These are phyloP conservation scores for Tupaia chinensis DNA, from an alignment of 2,113 vertebrate genomes.

Conservation along the genomic window DNA sequence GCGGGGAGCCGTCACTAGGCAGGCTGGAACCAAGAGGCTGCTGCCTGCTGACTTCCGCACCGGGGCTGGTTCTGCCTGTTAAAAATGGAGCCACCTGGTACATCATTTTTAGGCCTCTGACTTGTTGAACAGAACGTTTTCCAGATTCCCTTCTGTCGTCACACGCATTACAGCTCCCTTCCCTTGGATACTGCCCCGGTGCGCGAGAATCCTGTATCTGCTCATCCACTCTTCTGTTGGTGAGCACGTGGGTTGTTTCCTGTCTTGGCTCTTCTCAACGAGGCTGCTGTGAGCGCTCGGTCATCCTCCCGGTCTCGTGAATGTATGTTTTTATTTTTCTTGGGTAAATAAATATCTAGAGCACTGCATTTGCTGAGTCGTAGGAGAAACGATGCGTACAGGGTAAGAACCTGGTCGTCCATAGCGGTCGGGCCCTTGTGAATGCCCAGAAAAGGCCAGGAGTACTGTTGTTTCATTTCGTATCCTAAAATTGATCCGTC, in stretches of 20 bases:
- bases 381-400: neutral
- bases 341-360: neutral
- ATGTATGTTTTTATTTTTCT: neutral
- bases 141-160: no score
- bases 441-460: neutral
- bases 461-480: neutral
- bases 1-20: accelerated
- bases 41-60: neutral
- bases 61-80: neutral
- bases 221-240: neutral
- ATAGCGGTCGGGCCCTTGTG: neutral
- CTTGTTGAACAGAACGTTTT: accelerated
- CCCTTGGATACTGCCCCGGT: accelerated
- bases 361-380: neutral
- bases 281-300: neutral
- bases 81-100: neutral
- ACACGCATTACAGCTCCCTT: accelerated
- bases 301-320: neutral
- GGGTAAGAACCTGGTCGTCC: neutral
- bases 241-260: neutral
- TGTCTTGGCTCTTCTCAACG: neutral
- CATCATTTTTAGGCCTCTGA: neutral
- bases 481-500: neutral
- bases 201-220: accelerated
- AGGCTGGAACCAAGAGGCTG: accelerated